phyloP scores from a whole-genome alignment of 2,113 vertebrate species.

The Lates calcarifer region DNA sequence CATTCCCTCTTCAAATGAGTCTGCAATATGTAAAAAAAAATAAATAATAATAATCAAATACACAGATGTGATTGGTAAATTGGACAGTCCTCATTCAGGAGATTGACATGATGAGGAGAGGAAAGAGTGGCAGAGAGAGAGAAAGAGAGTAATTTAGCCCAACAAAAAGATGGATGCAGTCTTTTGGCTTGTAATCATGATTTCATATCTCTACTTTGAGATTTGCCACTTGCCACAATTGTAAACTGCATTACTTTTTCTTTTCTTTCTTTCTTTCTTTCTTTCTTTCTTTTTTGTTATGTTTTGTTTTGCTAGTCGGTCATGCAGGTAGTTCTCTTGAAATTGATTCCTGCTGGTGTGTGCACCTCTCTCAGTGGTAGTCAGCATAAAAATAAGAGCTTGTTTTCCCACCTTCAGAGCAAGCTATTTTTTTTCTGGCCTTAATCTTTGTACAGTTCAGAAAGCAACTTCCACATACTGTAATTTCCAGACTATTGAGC shows the following conservation, averaged over 20 bases:
- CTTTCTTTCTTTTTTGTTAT: too few species aligned
- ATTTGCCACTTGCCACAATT: neutral
- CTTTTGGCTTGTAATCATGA: slow-evolving; percentile 4
- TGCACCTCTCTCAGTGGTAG: neutral
- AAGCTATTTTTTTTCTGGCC: neutral
- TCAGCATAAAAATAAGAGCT: neutral
- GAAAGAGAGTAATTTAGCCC: neutral
- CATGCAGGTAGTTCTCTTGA: slow-evolving; percentile 3
- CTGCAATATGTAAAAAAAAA: neutral
- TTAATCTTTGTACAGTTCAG: neutral
- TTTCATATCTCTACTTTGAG: slow-evolving; percentile 1
- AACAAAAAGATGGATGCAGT: slow-evolving; percentile 3
- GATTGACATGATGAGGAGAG: neutral
- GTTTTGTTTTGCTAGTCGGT: neutral
- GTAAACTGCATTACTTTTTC: slow-evolving; percentile 5
- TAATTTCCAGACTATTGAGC: too few species aligned
- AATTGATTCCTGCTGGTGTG: slow-evolving; percentile 7
- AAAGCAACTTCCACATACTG: neutral
- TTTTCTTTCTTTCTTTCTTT: too few species aligned
- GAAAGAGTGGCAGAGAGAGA: slow-evolving; percentile 2
- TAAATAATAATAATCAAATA: neutral
- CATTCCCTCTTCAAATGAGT: slow-evolving; percentile 1
- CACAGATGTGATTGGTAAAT: neutral
- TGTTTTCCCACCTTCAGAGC: slow-evolving; percentile 10
- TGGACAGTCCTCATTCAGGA: neutral